Conservation (phyloP, 2,113 vertebrate species). For the Cebidichthys violaceus region DNA sequence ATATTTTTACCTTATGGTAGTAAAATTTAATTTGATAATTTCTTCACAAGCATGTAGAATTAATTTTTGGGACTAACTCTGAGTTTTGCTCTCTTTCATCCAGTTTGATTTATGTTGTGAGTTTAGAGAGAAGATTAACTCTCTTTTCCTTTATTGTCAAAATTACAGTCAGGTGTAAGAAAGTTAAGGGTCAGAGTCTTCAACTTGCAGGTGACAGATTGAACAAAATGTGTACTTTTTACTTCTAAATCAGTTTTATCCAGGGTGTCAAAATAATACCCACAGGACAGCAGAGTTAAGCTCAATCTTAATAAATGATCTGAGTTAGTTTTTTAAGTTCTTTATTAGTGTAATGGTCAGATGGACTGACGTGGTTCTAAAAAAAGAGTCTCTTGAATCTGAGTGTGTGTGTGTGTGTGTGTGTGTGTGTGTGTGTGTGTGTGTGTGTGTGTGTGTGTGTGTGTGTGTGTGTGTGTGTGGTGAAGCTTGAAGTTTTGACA, state of each 20-base stretch:
- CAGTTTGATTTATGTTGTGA: background rate
- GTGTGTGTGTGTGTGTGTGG: background rate
- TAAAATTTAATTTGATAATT: background rate
- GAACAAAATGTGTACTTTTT: background rate
- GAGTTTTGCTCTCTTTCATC: background rate
- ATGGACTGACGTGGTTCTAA: conserved; percentile 16
- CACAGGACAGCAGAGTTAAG: background rate
- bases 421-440: background rate
- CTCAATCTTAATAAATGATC: conserved; percentile 7
- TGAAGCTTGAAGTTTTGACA: background rate
- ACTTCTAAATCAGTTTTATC: background rate
- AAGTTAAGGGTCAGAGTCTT: background rate
- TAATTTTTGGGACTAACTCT: background rate
- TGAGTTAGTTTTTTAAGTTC: background rate
- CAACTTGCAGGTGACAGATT: background rate
- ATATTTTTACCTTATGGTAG: background rate
- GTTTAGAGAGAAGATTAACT: background rate
- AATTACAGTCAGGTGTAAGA: background rate
- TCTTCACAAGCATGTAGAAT: background rate
- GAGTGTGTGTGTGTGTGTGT: background rate
- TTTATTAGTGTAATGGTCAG: conserved; percentile 19
- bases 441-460: background rate
- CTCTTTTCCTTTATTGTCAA: background rate
- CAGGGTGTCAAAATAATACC: background rate
- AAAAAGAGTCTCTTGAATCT: conserved; percentile 22